These are phyloP conservation scores for Cheilosia impressa DNA, from an alignment of 2,888 invertebrate genomes.

Conservation along the genomic window DNA sequence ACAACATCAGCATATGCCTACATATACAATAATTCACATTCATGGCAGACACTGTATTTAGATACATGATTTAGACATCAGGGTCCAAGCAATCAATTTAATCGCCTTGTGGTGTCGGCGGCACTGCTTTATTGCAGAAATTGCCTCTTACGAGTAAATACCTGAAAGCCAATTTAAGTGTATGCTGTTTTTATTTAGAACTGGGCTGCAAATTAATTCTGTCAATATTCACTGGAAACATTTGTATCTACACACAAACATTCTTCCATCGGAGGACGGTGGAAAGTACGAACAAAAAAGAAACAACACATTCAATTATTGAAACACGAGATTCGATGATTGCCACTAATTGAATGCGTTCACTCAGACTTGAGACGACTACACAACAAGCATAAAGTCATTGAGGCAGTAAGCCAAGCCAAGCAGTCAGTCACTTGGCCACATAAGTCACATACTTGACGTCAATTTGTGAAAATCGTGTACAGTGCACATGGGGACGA, in stretches of 20 bases:
- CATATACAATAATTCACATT: too few species aligned
- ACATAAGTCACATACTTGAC: slow-evolving; percentile 53
- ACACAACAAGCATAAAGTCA: slow-evolving; percentile 12
- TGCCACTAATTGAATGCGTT: slow-evolving; percentile 65
- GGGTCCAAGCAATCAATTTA: slow-evolving; percentile 13
- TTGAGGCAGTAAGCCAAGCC: slow-evolving; percentile 52
- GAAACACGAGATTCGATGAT: slow-evolving; percentile 71
- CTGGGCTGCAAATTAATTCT: slow-evolving; percentile 56
- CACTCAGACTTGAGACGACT: slow-evolving; percentile 49
- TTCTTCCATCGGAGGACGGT: neutral
- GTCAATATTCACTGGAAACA: slow-evolving; percentile 56
- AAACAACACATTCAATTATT: slow-evolving; percentile 34
- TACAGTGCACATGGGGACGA: slow-evolving; percentile 26
- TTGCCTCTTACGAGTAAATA: slow-evolving; percentile 10
- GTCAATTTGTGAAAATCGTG: slow-evolving; percentile 23
- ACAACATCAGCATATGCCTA: too few species aligned
- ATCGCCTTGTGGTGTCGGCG: slow-evolving; percentile 23
- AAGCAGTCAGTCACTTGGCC: slow-evolving; percentile 51
- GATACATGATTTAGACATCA: slow-evolving; percentile 64
- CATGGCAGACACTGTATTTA: too few species aligned
- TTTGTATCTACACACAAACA: slow-evolving; percentile 37
- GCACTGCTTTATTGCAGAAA: slow-evolving; percentile 47
- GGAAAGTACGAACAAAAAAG: slow-evolving; percentile 30
- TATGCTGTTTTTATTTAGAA: slow-evolving; percentile 27
- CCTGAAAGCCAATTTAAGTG: slow-evolving; percentile 56